Conservation (phyloP, 2,113 vertebrate species). For the Calyptommatus sinebrachiatus region DNA sequence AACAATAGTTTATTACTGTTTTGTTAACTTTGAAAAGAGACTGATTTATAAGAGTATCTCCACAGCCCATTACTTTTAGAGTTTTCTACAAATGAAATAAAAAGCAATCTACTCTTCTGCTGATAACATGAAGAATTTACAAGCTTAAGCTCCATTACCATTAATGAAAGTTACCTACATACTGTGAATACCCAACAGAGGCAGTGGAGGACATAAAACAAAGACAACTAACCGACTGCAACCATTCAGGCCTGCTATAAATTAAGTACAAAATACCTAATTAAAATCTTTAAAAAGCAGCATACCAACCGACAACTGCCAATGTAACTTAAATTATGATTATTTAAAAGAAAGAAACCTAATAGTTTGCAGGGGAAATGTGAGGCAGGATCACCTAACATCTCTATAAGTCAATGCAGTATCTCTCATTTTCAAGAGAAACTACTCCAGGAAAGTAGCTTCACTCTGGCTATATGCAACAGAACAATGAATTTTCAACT, state of each 20-base stretch:
- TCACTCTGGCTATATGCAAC: not conserved
- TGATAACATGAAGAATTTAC: constrained; percentile 44
- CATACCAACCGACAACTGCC: constrained; percentile 13
- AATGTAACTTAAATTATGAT: not conserved
- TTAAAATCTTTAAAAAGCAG: constrained; percentile 18
- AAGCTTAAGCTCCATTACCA: constrained; percentile 51
- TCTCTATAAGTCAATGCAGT: not conserved
- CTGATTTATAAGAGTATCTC: constrained; percentile 11
- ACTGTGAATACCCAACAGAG: constrained; percentile 36
- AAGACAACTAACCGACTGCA: constrained; percentile 33
- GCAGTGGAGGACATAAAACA: constrained; percentile 31
- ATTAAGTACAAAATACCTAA: constrained; percentile 23
- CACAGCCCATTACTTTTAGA: constrained; percentile 42
- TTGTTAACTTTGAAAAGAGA: constrained; percentile 9
- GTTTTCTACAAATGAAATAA: constrained; percentile 25
- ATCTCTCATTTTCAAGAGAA: not conserved
- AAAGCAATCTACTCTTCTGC: constrained; percentile 44
- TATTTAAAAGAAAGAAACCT: fast-evolving
- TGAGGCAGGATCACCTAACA: not conserved
- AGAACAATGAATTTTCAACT: too few species aligned
- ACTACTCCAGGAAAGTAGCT: not conserved
- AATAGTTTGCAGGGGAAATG: not conserved
- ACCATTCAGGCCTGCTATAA: constrained; percentile 20
- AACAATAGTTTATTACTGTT: not conserved
- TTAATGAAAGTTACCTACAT: constrained; percentile 44